Conservation (phyloP, 2,888 invertebrate genomes). For the Apamea monoglypha region DNA sequence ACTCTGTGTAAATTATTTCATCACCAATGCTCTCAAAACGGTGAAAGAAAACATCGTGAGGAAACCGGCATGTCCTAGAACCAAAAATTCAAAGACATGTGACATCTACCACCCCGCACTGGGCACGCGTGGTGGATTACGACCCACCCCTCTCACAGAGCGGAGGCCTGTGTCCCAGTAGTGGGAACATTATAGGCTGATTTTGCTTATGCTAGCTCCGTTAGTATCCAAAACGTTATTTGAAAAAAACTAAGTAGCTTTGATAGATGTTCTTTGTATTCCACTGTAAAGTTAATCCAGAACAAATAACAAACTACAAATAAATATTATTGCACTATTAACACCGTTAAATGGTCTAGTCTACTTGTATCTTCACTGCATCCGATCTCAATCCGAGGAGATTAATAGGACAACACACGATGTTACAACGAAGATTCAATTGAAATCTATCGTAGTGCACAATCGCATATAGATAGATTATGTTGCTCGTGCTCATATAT, state of each 20-base stretch:
- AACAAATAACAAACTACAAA: not conserved
- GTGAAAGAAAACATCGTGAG: not conserved
- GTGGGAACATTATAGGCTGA: not conserved
- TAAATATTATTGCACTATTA: conserved; percentile 24
- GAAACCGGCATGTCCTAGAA: not conserved
- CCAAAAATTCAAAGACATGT: not conserved
- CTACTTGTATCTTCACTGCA: conserved; percentile 29
- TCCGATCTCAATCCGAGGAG: conserved; percentile 41
- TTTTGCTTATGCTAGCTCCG: not conserved
- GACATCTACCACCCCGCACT: not conserved
- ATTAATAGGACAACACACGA: conserved; percentile 34
- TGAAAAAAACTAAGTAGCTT: not conserved
- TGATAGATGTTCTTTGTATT: not conserved
- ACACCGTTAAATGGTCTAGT: conserved; percentile 25
- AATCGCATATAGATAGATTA: not conserved
- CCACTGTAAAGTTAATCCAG: not conserved
- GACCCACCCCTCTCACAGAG: not conserved
- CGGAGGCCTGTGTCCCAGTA: not conserved
- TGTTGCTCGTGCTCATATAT: not conserved
- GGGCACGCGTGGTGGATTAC: not conserved
- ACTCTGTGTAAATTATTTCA: not conserved
- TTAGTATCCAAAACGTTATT: not conserved
- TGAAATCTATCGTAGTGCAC: conserved; percentile 29
- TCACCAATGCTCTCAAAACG: not conserved
- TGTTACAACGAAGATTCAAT: conserved; percentile 41